Evolutionary conservation across 2,888 invertebrate species (phyloP).

Genomic region (Horisme vitalbata): DNA sequence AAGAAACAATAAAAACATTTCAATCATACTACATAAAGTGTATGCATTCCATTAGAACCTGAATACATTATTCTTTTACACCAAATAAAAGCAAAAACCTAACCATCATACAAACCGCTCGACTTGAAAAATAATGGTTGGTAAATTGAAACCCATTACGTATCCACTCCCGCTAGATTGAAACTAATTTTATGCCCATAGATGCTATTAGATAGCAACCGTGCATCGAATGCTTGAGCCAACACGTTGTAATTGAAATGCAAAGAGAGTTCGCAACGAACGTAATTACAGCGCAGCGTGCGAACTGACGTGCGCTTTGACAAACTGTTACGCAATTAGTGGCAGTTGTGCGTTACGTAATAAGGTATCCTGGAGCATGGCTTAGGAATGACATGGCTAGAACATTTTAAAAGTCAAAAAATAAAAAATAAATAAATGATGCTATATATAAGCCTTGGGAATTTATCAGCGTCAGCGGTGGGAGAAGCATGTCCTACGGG

Average conservation of each 20-base stretch:
- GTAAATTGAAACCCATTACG: conserved; percentile 1
- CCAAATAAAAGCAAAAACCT: neutral
- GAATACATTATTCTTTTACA: conserved; percentile 7
- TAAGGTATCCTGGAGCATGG: conserved; percentile 33
- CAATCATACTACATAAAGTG: no score
- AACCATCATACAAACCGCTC: neutral
- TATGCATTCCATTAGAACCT: no score
- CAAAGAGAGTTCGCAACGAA: conserved; percentile 43
- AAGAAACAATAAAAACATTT: no score
- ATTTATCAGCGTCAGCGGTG: no score
- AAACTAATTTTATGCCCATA: conserved; percentile 2
- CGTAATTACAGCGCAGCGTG: conserved; percentile 46
- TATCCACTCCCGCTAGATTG: neutral
- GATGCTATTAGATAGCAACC: conserved; percentile 10
- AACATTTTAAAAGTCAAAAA: neutral
- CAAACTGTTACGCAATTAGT: conserved; percentile 51
- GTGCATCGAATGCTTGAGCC: conserved; percentile 24
- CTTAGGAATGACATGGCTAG: neutral
- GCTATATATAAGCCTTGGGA: no score
- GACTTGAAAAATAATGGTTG: conserved; percentile 1
- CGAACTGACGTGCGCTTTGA: conserved; percentile 49
- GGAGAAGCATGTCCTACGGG: no score
- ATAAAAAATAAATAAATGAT: no score
- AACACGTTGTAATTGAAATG: conserved; percentile 45
- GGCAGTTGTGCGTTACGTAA: conserved; percentile 48